Percentiles rank a stretch among this genome's conserved stretches.
phyloP scores from a whole-genome alignment of 2,888 invertebrate species.

The Eristalis tenax region DNA sequence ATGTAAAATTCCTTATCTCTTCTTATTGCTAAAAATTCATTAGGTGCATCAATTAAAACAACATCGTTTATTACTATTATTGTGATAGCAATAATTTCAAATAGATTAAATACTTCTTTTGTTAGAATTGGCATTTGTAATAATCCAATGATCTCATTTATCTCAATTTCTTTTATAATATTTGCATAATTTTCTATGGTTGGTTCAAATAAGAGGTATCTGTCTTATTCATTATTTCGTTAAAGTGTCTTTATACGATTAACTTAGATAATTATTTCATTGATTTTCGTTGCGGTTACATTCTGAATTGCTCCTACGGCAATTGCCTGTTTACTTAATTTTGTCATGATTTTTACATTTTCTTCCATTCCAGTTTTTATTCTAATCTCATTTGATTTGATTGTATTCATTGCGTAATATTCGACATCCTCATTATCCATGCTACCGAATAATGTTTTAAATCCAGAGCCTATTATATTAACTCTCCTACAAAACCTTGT shows the following conservation, averaged over 20 bases:
- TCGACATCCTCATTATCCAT: not conserved
- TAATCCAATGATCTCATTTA: no score
- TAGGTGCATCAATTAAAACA: no score
- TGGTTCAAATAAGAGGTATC: no score
- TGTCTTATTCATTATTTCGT: not conserved
- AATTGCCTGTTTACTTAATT: not conserved
- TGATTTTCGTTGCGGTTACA: no score
- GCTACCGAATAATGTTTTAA: not conserved
- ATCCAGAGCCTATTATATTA: not conserved
- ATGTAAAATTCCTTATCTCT: no score
- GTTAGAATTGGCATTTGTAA: not conserved
- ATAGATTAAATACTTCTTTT: not conserved
- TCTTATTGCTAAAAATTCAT: no score
- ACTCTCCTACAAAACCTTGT: not conserved
- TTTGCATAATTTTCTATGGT: no score
- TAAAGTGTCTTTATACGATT: not conserved
- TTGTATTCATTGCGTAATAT: not conserved
- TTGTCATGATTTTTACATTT: not conserved
- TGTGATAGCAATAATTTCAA: not conserved
- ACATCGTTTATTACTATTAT: not conserved
- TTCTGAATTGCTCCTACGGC: not conserved
- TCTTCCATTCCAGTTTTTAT: not conserved
- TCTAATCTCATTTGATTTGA: not conserved
- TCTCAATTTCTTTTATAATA: no score
- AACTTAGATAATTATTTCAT: not conserved